These are phyloP conservation scores for Ylistrum balloti DNA, from an alignment of 1,140 invertebrate species.

Conservation along the genomic window DNA sequence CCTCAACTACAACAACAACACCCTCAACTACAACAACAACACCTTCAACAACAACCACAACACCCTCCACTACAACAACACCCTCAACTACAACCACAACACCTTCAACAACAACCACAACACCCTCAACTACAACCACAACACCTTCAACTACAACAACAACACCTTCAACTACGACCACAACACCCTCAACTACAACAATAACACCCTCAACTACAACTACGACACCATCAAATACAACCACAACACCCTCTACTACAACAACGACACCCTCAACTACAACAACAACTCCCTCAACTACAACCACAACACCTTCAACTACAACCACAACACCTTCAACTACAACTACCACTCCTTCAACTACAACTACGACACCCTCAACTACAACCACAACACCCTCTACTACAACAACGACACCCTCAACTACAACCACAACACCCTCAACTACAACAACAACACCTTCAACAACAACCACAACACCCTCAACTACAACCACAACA, in stretches of 20 bases:
- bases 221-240: not conserved
- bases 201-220: not conserved
- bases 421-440: not conserved
- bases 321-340: not conserved
- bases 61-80: not conserved
- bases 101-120: not conserved
- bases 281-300: not conserved
- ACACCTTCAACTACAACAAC: not conserved
- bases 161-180: not conserved
- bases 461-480: not conserved
- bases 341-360: not conserved
- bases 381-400: not conserved
- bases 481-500: not conserved
- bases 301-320: not conserved
- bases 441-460: not conserved
- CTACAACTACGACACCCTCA: not conserved
- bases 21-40: not conserved
- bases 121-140: not conserved
- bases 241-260: not conserved
- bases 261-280: not conserved
- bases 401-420: not conserved
- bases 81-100: not conserved
- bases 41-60: not conserved
- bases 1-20: not conserved
- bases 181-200: not conserved